Evolutionary conservation across 2,797 vertebrate genomes (phyloP).

Genomic region (Diplodus sargus): DNA sequence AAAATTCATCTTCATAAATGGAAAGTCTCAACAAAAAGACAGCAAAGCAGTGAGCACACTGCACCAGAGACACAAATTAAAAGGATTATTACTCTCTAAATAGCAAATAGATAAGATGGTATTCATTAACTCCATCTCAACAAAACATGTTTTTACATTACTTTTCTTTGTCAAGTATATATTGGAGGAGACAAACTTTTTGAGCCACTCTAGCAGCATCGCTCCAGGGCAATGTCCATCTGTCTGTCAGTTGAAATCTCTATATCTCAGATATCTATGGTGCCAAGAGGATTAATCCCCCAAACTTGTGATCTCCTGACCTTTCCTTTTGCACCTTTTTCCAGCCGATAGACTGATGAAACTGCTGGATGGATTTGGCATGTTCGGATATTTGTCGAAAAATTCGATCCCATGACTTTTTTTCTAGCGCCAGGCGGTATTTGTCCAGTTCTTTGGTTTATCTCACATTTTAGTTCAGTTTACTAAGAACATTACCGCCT

Average conservation of each 20-base stretch:
- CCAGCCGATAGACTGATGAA: background rate
- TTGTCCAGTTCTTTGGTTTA: background rate
- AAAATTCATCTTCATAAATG: background rate
- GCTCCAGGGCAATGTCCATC: background rate
- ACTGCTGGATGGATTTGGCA: background rate
- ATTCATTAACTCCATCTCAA: background rate
- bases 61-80: slow-evolving; percentile 9
- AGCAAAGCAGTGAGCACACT: background rate
- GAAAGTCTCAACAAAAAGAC: background rate
- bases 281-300: background rate
- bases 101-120: background rate
- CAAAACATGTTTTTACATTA: background rate
- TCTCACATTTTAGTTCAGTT: background rate
- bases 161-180: background rate
- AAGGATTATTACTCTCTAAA: background rate
- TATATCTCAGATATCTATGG: background rate
- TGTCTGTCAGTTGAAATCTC: background rate
- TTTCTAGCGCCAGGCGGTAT: background rate
- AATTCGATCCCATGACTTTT: background rate
- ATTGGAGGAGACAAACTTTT: background rate
- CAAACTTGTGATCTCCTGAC: background rate
- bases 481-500: background rate
- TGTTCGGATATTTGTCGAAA: background rate
- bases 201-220: background rate
- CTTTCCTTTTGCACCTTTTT: background rate